Conservation (phyloP, 2,888 invertebrate genomes). For the Acanthococcus lagerstroemiae region DNA sequence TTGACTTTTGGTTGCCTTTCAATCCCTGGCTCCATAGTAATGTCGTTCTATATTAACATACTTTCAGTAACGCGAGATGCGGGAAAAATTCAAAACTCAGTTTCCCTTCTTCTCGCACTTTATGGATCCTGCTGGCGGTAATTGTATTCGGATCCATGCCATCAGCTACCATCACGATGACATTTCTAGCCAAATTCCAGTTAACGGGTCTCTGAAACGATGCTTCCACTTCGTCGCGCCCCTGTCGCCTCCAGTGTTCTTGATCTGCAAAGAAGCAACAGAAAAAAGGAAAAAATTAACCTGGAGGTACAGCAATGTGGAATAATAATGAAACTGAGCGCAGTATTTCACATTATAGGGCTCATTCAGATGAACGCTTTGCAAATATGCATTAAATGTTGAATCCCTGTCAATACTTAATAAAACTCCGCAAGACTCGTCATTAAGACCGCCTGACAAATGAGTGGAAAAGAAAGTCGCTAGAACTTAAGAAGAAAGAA, state of each 20-base stretch:
- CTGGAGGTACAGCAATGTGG: too few species aligned
- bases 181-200: slow-evolving; percentile 60
- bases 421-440: too few species aligned
- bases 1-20: too few species aligned
- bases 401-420: too few species aligned
- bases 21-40: too few species aligned
- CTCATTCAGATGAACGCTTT: too few species aligned
- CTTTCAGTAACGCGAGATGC: slow-evolving; percentile 71
- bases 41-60: slow-evolving; percentile 40
- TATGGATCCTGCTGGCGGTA: slow-evolving; percentile 71
- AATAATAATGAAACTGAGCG: too few species aligned
- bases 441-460: too few species aligned
- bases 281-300: neutral
- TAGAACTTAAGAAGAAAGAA: too few species aligned
- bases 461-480: too few species aligned
- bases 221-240: slow-evolving; percentile 13
- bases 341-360: too few species aligned
- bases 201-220: slow-evolving; percentile 42
- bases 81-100: slow-evolving; percentile 74
- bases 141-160: slow-evolving; percentile 84
- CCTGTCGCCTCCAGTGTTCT: slow-evolving; percentile 8
- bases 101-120: slow-evolving; percentile 58
- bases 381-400: too few species aligned
- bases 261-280: slow-evolving; percentile 4
- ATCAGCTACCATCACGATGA: slow-evolving; percentile 78